Base-by-base conservation (phyloP, 2,888 invertebrate species). In the Melieria omissa region DNA sequence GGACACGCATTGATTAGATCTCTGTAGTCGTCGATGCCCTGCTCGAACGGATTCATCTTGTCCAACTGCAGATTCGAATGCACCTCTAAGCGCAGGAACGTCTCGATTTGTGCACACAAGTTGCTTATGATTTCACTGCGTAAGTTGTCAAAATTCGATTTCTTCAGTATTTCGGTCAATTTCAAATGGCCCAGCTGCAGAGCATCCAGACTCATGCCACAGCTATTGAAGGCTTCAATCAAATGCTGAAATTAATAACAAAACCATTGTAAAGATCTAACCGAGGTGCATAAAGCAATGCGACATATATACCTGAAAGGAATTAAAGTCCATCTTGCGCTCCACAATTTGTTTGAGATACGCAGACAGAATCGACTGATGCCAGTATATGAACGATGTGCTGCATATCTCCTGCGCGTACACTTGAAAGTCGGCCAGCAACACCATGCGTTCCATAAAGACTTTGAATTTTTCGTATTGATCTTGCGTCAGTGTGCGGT, bases 51-150 rank as follows among this genome's bases (percentile, higher is more conserved):
- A 85, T 93, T 93, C 8, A 89, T 88, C 4, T 91, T 90, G 78
- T 92, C 92, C 44, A 93, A 83, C 80, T 96, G 94, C 54, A 98
- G 89, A 87, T 98, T 97, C 0, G 95, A 92, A 87, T 99, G 97
- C 57, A 96, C 96, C 80, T 96, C 95, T 46, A 98, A 88, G 29
- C 99, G 91, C 66, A 99, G 89, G 86, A 97, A 96, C 0, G 94
- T 97, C 88, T 99, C 99, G 76, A 99, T 92, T 80, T 93, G 92
- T 79, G 93, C 93, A 83, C 96, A 95, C 46, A 96, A 88, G 55
- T 92, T 93, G 77, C 91, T 89, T 45, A 93, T 85, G 62, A 93
- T 88, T 80, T 89, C 88, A 65, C 89, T 88, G 67, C 90, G 88
- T 55, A 92, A 77, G 52, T 70, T 78, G 74, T 82, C 79, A 64